Percentiles rank a stretch among this genome's conserved stretches.
Conservation (phyloP, 2,797 vertebrate genomes). For the Sebastes kiyomatsui region DNA sequence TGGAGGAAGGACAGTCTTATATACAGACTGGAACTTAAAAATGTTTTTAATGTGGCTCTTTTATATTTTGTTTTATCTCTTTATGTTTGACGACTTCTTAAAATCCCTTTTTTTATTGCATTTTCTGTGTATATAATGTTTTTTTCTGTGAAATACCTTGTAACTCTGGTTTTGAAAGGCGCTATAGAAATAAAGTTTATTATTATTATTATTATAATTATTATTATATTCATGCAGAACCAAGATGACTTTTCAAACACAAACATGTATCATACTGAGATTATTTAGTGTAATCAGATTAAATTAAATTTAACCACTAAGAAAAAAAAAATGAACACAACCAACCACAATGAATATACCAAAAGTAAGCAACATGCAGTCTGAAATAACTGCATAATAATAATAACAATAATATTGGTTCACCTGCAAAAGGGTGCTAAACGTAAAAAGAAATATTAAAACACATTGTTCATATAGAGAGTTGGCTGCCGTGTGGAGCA, state of each 20-base stretch:
- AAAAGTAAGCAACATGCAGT: neutral
- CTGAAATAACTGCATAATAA: neutral
- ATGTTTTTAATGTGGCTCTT: too few species aligned
- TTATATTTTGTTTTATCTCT: too few species aligned
- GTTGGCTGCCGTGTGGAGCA: conserved; percentile 11
- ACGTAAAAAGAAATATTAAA: neutral
- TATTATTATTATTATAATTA: too few species aligned
- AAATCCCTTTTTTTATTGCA: too few species aligned
- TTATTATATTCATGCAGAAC: neutral
- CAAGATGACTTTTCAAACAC: neutral
- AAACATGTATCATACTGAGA: neutral
- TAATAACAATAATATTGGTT: neutral
- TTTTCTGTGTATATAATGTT: too few species aligned
- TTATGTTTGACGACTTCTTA: too few species aligned
- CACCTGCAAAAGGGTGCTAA: neutral
- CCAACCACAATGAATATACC: neutral
- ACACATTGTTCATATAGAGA: neutral
- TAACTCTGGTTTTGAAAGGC: too few species aligned
- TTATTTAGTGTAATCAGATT: neutral
- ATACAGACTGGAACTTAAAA: neutral
- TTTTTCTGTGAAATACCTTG: too few species aligned
- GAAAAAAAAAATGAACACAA: neutral
- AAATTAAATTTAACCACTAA: neutral
- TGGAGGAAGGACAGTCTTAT: neutral
- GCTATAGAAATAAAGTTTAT: too few species aligned